Percentiles rank a stretch among this genome's conserved stretches.
Evolutionary conservation across 2,797 vertebrate species (phyloP).

Genomic region (Lithobates sylvaticus): DNA sequence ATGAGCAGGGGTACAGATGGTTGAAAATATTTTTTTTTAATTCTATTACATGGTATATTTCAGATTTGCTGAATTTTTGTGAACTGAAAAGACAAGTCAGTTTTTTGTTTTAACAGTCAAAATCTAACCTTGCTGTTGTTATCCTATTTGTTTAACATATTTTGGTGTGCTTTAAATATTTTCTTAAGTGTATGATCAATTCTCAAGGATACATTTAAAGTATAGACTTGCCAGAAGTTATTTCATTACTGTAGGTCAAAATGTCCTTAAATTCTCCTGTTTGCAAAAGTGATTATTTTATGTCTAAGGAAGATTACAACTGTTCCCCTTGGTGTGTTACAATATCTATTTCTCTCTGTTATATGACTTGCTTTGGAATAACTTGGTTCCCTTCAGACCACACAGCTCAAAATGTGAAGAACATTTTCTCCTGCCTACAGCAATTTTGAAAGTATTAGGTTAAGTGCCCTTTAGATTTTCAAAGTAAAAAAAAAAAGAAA

Average conservation of each 20-base stretch:
- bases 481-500: slow-evolving; percentile 9
- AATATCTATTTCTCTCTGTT: slow-evolving; percentile 59
- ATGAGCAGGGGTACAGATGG: too few species aligned
- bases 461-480: slow-evolving; percentile 49
- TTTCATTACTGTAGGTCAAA: slow-evolving; percentile 57
- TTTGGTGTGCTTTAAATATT: slow-evolving; percentile 5
- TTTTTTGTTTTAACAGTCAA: background rate
- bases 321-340: slow-evolving; percentile 58
- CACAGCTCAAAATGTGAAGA: slow-evolving; percentile 40
- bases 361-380: slow-evolving; percentile 54
- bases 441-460: slow-evolving; percentile 41
- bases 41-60: too few species aligned
- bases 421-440: slow-evolving; percentile 55
- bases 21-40: too few species aligned
- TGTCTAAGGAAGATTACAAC: slow-evolving; percentile 58
- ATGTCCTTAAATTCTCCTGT: slow-evolving; percentile 56
- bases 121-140: background rate
- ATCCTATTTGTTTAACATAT: background rate
- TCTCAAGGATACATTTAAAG: slow-evolving; percentile 33
- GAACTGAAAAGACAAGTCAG: background rate
- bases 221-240: slow-evolving; percentile 44
- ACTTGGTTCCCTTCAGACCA: slow-evolving; percentile 54
- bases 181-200: background rate
- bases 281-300: slow-evolving; percentile 59
- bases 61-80: background rate